Evolutionary conservation across 2,888 invertebrate species (phyloP).

Genomic region (Augochlorella aurata): DNA sequence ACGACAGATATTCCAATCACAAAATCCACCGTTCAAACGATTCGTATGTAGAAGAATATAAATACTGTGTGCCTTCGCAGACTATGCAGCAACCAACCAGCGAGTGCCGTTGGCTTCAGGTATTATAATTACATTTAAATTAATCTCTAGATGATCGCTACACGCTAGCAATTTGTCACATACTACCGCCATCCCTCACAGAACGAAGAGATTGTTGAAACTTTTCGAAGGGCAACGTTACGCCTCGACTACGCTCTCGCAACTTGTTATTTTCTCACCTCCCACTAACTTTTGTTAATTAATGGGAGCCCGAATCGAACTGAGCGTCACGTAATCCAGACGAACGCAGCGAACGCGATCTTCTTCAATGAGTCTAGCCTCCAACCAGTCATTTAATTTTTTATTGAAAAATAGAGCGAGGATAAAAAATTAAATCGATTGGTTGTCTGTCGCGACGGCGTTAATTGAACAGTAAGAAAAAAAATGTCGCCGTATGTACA

Average conservation of each 20-base stretch:
- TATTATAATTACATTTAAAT: conserved; percentile 66
- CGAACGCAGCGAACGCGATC: conserved; percentile 21
- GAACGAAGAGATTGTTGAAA: conserved; percentile 47
- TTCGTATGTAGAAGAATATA: conserved; percentile 62
- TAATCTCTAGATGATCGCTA: conserved; percentile 63
- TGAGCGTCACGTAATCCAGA: conserved; percentile 30
- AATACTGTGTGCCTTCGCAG: conserved; percentile 70
- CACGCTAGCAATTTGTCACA: conserved; percentile 51
- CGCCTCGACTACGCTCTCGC: conserved; percentile 18
- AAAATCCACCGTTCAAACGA: conserved; percentile 40
- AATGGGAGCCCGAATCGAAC: conserved; percentile 5
- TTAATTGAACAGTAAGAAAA: conserved; percentile 50
- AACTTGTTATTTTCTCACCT: background rate
- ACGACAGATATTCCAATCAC: conserved; percentile 45
- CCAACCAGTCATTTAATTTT: conserved; percentile 76
- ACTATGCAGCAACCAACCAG: conserved; percentile 64
- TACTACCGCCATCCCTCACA: conserved; percentile 47
- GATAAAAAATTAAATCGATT: conserved; percentile 76
- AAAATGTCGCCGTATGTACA: conserved; percentile 44
- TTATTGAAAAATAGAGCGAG: conserved; percentile 72
- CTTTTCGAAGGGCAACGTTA: conserved; percentile 56
- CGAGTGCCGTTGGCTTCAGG: conserved; percentile 32
- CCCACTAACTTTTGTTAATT: background rate
- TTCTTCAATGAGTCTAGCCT: background rate
- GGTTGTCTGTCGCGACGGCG: conserved; percentile 58